Evolutionary conservation across 92 coral and sea anemone genomes (phyloP), one percentile per base, ranked within the genome.

Genomic region (Parazoanthus darwini): DNA sequence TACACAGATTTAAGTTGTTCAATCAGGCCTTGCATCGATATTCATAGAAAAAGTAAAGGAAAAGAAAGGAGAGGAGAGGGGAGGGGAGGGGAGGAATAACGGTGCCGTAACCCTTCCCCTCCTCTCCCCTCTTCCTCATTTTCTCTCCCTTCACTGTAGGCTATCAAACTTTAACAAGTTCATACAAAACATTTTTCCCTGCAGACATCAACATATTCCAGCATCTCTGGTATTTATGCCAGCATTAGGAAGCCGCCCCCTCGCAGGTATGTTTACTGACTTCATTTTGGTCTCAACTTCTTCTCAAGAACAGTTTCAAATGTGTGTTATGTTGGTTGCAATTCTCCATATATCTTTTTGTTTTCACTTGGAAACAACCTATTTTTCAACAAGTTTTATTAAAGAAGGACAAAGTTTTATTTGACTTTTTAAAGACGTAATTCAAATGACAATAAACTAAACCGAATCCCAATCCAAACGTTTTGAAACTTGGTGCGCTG

Each of bases 171-270:
- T 39, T 20, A 20, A 2, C 15, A 26, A 51, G 11, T 79, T 44
- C 4, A 44, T 26, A 10, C 4, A 3, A 46, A 22, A 79, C 67
- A 50, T 14, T 76, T 79, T 26, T 29, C 26, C 79, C 35, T 56
- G 18, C 72, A 95, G 98, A 85, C 91, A 33, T 90, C 98, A 4
- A 79, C 98, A 10, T 95, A 90, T 74, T 88, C 98, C 68, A 91
- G 91, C 70, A 88, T 92, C 51, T 85, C 95, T 26, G 93, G 96
- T 46, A 92, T 95, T n/a, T 95, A 95, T 76, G 98, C 98, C 43
- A 95, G 94, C 72, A 95, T 95, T 3, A 88, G 88, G 78, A 91
- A 90, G 18, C 96, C 98, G 2, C 98, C 98, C 2, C 98, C 98
- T 11, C 88, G 98, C 89, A 94, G 98, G 98, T 95, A 87, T 9